Base-by-base conservation (phyloP, 2,888 invertebrate genomes). In the Hemicrepidius hirtus region DNA sequence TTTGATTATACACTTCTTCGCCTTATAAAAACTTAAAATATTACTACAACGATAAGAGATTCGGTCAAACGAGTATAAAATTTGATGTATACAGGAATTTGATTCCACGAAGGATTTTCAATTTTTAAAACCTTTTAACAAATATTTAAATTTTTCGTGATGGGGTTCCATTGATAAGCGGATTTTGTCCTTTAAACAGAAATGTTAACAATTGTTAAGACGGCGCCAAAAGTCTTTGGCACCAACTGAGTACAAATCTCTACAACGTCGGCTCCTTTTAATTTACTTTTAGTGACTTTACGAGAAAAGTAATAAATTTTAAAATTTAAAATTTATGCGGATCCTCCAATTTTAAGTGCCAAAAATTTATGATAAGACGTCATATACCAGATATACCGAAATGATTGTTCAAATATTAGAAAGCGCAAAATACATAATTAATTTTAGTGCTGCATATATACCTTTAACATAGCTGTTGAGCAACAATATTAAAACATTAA, bases 11-110 rank as follows among this genome's bases (percentile, higher is more conserved):
- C 46, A 62, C 60, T 69, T 66, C 66, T 50, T 28, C 44, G 66
- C 53, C 50, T 53, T 35, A 71, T 71, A 71, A 71, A 70, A 65
- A 57, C 50, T 65, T 65, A 59, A 70, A 70, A 70, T 65, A 70
- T 49, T 65, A 50, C 24, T n/a, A n/a, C n/a, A n/a, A 35, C 65
- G 49, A 65, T 65, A 70, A 70, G 53, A 68, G n/a, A n/a, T n/a
- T n/a, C n/a, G n/a, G n/a, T n/a, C n/a, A n/a, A n/a, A n/a, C n/a
- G n/a, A n/a, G n/a, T n/a, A n/a, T n/a, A n/a, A n/a, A n/a, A n/a
- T n/a, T n/a, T n/a, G n/a, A n/a, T n/a, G n/a, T n/a, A n/a, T n/a
- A n/a, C n/a, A n/a, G n/a, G n/a, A n/a, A n/a, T n/a, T n/a, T n/a
- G n/a, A n/a, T n/a, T n/a, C n/a, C n/a, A n/a, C n/a, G n/a, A n/a